Conservation (phyloP, 2,888 invertebrate genomes). For the Drosophila tanythrix region DNA sequence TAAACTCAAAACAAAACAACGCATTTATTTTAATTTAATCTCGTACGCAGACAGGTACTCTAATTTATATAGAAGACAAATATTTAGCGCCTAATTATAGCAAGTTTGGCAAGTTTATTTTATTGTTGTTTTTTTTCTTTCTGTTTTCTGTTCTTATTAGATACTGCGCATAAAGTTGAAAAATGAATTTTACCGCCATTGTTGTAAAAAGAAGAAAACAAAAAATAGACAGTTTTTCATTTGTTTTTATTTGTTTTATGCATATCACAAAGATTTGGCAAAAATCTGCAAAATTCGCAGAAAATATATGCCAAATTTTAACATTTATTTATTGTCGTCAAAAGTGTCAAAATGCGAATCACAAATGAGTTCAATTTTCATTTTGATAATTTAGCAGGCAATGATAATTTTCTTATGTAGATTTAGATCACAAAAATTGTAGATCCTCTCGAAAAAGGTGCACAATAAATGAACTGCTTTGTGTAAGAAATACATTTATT, state of each 20-base stretch:
- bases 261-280: neutral
- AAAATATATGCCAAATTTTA: neutral
- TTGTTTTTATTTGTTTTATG: neutral
- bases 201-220: neutral
- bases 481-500: neutral
- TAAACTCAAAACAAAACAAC: slow-evolving; percentile 46
- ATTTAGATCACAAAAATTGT: neutral
- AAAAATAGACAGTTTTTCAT: neutral
- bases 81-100: slow-evolving; percentile 65
- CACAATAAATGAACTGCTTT: neutral
- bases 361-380: neutral
- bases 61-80: slow-evolving; percentile 19
- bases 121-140: slow-evolving; percentile 13
- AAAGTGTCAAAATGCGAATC: neutral
- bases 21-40: slow-evolving; percentile 18
- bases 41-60: slow-evolving; percentile 4
- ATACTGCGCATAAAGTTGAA: slow-evolving; percentile 31
- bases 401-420: neutral
- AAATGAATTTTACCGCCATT: neutral
- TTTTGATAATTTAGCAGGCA: neutral
- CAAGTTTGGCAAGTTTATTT: slow-evolving; percentile 63
- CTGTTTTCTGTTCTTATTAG: slow-evolving; percentile 5
- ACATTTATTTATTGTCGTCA: neutral
- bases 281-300: neutral
- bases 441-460: neutral